Base-by-base conservation (phyloP, 1,140 invertebrate genomes). In the Philopotamus ludificatus region DNA sequence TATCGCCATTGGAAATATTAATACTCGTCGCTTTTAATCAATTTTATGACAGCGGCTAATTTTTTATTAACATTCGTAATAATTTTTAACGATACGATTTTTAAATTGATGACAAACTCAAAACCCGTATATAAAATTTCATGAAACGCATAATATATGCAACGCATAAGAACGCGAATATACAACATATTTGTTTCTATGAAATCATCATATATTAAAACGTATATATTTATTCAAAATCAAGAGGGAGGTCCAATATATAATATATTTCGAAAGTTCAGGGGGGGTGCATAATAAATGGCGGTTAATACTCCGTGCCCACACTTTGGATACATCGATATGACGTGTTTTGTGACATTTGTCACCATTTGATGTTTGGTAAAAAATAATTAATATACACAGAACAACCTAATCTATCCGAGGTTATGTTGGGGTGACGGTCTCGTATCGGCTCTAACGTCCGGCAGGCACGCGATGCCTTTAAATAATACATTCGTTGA, bases 1-100 rank as follows among this genome's bases (percentile, higher is more conserved):
- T 65, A 68, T 68, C 67, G 67, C 63, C 67, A 60, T 60, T 65
- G 67, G 57, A 15, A 65, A 68, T 68, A 68, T 64, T 68, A 65
- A 62, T 34, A 62, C 47, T 64, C 60, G 67, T 65, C 58, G 67
- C 64, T 68, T 68, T 68, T 68, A 68, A 68, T 68, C 67, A 68
- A 68, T 68, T 68, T 68, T 68, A 68, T 68, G 67, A 53, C 47
- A n/a, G 41, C 62, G 57, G 57, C 25, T 60, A 60, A 60, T 60
- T 60, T 58, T 57, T 10, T 60, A 57, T 57, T 57, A 57, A 28
- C 39, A 34, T 34, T 34, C 28, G 28, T 34, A n/a, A n/a, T n/a
- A n/a, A n/a, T n/a, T n/a, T n/a, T n/a, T n/a, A n/a, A n/a, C n/a
- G n/a, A n/a, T n/a, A n/a, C n/a, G n/a, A n/a, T n/a, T n/a, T n/a